phyloP scores from a whole-genome alignment of 1,140 invertebrate species.

The Trichomalopsis sarcophagae region DNA sequence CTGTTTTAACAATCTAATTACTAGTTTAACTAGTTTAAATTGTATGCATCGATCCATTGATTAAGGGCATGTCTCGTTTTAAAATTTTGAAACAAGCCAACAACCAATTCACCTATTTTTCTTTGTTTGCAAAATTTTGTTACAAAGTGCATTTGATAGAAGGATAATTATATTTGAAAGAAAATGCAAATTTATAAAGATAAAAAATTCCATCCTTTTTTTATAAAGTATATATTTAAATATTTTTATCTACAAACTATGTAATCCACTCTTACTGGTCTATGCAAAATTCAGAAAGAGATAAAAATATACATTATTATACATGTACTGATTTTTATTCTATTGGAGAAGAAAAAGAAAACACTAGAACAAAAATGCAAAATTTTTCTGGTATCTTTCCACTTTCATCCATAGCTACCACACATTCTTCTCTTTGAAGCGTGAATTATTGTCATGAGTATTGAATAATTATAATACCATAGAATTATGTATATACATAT shows the following conservation, averaged over 20 bases:
- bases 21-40: conserved; percentile 49
- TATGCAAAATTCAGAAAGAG: conserved; percentile 39
- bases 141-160: conserved; percentile 48
- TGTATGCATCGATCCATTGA: conserved; percentile 43
- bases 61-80: conserved; percentile 31
- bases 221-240: conserved; percentile 36
- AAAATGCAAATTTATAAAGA: conserved; percentile 41
- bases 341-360: conserved; percentile 15
- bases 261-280: conserved; percentile 21
- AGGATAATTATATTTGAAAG: conserved; percentile 31
- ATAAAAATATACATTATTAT: conserved; percentile 23
- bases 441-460: conserved; percentile 28
- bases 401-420: conserved; percentile 30
- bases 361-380: background rate
- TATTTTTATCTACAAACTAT: conserved; percentile 40
- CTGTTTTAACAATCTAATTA: conserved; percentile 48
- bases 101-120: conserved; percentile 38
- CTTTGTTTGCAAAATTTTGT: conserved; percentile 42
- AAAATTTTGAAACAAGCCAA: conserved; percentile 42
- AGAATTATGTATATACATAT: background rate
- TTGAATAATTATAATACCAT: conserved; percentile 29
- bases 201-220: conserved; percentile 50
- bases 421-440: conserved; percentile 15
- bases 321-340: conserved; percentile 26
- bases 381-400: conserved; percentile 8